Conservation (phyloP, 2,797 vertebrate species). For the Siniperca obscura region DNA sequence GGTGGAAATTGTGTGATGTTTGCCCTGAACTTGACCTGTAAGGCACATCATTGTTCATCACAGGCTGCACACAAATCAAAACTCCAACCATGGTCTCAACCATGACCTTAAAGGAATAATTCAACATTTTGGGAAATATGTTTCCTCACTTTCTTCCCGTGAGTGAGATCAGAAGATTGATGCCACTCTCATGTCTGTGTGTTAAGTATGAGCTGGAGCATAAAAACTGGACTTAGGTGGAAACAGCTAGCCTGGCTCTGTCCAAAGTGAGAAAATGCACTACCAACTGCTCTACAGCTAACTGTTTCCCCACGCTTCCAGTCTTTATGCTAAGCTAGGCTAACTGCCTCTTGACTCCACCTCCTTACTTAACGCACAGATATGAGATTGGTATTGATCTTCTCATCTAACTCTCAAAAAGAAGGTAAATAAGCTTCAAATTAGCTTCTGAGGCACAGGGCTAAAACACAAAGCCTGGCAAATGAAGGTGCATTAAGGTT, state of each 20-base stretch:
- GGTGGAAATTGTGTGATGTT: not conserved
- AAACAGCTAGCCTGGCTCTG: not conserved
- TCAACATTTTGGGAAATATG: too few species aligned
- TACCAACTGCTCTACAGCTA: not conserved
- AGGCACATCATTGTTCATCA: not conserved
- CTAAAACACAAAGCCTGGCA: not conserved
- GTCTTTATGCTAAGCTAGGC: slow-evolving; percentile 21
- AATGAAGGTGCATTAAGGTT: not conserved
- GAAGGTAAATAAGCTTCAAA: not conserved
- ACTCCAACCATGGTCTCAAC: not conserved
- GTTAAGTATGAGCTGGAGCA: not conserved
- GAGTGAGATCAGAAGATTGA: not conserved
- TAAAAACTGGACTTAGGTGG: not conserved
- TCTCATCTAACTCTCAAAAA: not conserved
- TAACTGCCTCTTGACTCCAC: not conserved
- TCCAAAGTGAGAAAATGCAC: not conserved
- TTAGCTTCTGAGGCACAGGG: not conserved
- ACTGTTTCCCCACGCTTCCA: not conserved
- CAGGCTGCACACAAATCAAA: not conserved
- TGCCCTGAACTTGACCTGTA: not conserved
- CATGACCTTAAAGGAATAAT: too few species aligned
- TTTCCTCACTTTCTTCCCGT: too few species aligned
- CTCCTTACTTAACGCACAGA: not conserved
- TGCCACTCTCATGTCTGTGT: not conserved
- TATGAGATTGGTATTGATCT: too few species aligned